Evolutionary conservation across 1,140 invertebrate genomes (phyloP), one percentile per base, ranked within the genome.

Genomic region (Aphaenogaster ashmeadi): DNA sequence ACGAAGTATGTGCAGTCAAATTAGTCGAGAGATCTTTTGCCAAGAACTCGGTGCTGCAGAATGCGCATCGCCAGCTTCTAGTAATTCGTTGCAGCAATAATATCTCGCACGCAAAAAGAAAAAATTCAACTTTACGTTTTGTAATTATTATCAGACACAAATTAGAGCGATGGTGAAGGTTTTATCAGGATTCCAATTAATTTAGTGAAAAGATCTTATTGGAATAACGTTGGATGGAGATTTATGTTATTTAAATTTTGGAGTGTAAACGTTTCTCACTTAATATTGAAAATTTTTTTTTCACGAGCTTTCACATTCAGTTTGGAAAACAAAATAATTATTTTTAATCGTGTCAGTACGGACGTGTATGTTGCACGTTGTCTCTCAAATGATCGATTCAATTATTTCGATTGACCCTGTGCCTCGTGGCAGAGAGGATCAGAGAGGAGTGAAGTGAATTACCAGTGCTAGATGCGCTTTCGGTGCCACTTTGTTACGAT

Each of bases 381-480:
- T 54, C 13, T 83, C 11, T 50, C 27, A 18, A 47, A 54, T 27
- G 33, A 75, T n/a, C 11, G n/a, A 74, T 84, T 75, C 50, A 36
- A 38, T 83, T 47, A 18, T 84, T 27, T 60, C 18, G 54, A 50
- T 84, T 75, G n/a, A 50, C 0, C 9, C 38, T 27, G 6, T 41
- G 38, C 13, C n/a, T 1, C 21, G 5, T 5, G 33, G 21, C 38
- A 18, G 9, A 36, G 13, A 52, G 36, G 81, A 44, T 87, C 27
- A 27, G 27, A 27, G 27, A 27, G 27, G 27, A 27, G 27, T 27
- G 27, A 27, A 27, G 27, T 87, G 78, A 56, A 52, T 90, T 90
- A 90, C 89, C 89, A 81, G n/a, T 64, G 80, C 18, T 84, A 75
- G 75, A 50, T 89, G 60, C 9, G 50, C 52, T 66, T 78, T 54